phyloP scores from a whole-genome alignment of 1,140 invertebrate genomes.

The Nomia melanderi region DNA sequence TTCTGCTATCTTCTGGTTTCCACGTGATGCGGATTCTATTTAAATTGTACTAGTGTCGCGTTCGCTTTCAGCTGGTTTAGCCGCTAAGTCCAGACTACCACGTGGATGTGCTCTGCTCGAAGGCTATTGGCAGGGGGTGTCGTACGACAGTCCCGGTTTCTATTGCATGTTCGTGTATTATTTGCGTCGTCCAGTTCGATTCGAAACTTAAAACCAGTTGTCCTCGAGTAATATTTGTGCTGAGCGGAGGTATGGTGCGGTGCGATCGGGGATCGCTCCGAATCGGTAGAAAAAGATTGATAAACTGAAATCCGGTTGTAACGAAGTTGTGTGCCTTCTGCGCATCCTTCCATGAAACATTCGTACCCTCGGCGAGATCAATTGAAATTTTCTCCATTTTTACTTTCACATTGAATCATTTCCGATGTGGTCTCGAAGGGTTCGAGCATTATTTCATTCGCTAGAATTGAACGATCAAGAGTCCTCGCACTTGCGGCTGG shows the following conservation, averaged over 20 bases:
- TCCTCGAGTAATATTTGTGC: slow-evolving; percentile 28
- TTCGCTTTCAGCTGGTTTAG: background rate
- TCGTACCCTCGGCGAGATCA: slow-evolving; percentile 29
- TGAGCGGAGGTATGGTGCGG: background rate
- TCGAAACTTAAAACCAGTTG: slow-evolving; percentile 61
- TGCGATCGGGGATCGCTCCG: background rate
- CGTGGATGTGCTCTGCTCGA: slow-evolving; percentile 41
- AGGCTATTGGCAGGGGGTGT: slow-evolving; percentile 23
- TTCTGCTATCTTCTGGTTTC: slow-evolving; percentile 18
- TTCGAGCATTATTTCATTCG: background rate
- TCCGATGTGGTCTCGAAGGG: slow-evolving; percentile 5
- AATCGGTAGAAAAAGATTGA: slow-evolving; percentile 13
- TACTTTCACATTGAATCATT: background rate
- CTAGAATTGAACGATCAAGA: background rate
- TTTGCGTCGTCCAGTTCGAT: slow-evolving; percentile 53
- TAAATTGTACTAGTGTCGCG: slow-evolving; percentile 14
- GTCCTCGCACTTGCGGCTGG: slow-evolving; percentile 10
- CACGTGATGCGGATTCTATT: slow-evolving; percentile 48
- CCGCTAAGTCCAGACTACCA: slow-evolving; percentile 39
- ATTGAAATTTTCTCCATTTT: slow-evolving; percentile 2
- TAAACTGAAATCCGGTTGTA: slow-evolving; percentile 61
- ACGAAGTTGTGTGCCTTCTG: slow-evolving; percentile 32
- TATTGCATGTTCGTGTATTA: slow-evolving; percentile 29
- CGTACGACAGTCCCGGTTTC: slow-evolving; percentile 35
- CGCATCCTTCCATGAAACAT: slow-evolving; percentile 45